These are phyloP conservation scores for Vipera ursinii DNA, from an alignment of 2,797 vertebrate species.

Conservation along the genomic window DNA sequence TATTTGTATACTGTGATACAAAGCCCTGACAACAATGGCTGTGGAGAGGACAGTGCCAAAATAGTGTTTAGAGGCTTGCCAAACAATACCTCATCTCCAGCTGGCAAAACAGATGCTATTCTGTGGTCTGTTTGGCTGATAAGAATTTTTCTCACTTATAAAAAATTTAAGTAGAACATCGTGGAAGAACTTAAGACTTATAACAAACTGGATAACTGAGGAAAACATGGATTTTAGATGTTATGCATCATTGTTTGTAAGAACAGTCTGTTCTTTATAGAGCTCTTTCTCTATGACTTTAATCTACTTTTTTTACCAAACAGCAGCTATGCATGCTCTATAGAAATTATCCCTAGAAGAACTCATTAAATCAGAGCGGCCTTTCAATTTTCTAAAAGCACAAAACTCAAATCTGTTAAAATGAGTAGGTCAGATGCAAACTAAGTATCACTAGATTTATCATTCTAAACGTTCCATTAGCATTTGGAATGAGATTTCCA, in stretches of 20 bases:
- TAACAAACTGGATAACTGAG: not conserved
- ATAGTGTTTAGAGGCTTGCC: not conserved
- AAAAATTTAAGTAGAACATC: not conserved
- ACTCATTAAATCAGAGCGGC: not conserved
- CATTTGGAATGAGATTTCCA: not conserved
- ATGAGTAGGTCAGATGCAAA: not conserved
- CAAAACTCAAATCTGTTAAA: not conserved
- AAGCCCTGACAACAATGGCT: not conserved
- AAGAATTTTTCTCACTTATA: not conserved
- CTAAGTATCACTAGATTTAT: not conserved
- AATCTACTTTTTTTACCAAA: not conserved
- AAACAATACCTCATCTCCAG: constrained; percentile 10
- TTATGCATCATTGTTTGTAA: not conserved
- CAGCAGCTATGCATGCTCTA: not conserved
- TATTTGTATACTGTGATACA: not conserved
- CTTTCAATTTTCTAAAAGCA: not conserved
- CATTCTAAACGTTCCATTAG: not conserved
- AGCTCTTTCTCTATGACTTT: not conserved
- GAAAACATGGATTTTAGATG: not conserved
- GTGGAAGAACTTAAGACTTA: not conserved
- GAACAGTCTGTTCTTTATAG: not conserved
- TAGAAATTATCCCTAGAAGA: not conserved
- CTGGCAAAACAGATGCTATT: constrained; percentile 13
- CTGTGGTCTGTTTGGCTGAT: not conserved
- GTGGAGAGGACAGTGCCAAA: not conserved